Percentiles rank a stretch among this genome's conserved stretches.
Evolutionary conservation across 2,888 invertebrate genomes (phyloP).

Genomic region (Chironomus tentans): DNA sequence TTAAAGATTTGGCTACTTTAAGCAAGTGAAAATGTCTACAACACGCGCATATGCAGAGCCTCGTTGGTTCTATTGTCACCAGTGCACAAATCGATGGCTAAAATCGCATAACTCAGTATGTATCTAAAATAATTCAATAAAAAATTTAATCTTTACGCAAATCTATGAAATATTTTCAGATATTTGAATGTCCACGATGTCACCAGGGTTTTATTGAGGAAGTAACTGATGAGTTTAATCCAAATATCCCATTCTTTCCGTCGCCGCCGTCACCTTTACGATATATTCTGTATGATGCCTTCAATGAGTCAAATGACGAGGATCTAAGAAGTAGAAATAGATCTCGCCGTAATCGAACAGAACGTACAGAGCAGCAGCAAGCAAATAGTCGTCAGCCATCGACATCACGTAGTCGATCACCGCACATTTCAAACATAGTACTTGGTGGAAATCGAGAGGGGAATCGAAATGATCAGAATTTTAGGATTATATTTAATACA

Average conservation of each 20-base stretch:
- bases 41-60: neutral
- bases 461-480: neutral
- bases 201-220: conserved; percentile 9
- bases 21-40: too few species aligned
- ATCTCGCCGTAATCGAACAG: neutral
- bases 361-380: neutral
- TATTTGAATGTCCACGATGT: conserved; percentile 2
- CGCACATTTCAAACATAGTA: neutral
- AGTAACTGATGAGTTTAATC: neutral
- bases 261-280: neutral
- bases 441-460: neutral
- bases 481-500: neutral
- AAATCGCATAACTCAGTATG: neutral
- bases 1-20: too few species aligned
- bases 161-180: neutral
- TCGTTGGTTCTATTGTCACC: neutral
- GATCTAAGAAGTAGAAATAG: neutral
- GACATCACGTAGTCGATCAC: neutral
- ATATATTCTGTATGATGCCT: neutral
- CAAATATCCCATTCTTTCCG: neutral
- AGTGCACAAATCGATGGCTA: neutral
- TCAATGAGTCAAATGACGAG: neutral
- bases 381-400: neutral
- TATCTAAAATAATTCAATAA: neutral
- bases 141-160: neutral